These are phyloP conservation scores for Dione vanillae DNA, from an alignment of 2,888 invertebrate species.

Conservation along the genomic window DNA sequence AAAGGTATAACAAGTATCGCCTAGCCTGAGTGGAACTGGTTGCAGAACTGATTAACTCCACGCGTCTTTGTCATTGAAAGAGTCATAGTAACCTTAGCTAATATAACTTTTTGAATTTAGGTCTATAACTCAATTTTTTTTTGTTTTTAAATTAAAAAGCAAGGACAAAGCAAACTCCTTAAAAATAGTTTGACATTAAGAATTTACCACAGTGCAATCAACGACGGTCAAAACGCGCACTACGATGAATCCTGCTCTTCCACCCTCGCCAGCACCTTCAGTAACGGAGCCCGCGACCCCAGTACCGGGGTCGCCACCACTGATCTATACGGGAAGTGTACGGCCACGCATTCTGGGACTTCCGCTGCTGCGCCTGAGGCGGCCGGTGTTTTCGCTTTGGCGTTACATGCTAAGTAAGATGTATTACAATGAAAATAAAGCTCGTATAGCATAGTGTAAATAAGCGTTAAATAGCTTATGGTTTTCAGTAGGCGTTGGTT, in stretches of 20 bases:
- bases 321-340: conserved; percentile 99
- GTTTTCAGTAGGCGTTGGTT: too few species aligned
- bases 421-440: too few species aligned
- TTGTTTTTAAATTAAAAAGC: background rate
- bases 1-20: too few species aligned
- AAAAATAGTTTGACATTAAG: background rate
- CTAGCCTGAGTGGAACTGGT: too few species aligned
- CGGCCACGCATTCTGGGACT: conserved; percentile 99
- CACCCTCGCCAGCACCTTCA: conserved; percentile 98
- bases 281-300: conserved; percentile 98
- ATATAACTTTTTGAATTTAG: too few species aligned
- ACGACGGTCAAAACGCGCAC: conserved; percentile 99
- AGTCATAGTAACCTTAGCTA: too few species aligned
- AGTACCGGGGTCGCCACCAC: conserved; percentile 99
- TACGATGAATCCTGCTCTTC: conserved; percentile 99
- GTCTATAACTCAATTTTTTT: too few species aligned
- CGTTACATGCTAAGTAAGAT: conserved; percentile 97
- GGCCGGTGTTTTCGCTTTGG: conserved; percentile 98
- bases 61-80: too few species aligned
- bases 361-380: conserved; percentile 99
- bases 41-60: too few species aligned
- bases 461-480: too few species aligned
- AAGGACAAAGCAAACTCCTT: background rate
- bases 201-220: conserved; percentile 91
- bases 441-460: too few species aligned